Evolutionary conservation across 1,140 invertebrate genomes (phyloP).

Genomic region (Drosophila bifasciata): DNA sequence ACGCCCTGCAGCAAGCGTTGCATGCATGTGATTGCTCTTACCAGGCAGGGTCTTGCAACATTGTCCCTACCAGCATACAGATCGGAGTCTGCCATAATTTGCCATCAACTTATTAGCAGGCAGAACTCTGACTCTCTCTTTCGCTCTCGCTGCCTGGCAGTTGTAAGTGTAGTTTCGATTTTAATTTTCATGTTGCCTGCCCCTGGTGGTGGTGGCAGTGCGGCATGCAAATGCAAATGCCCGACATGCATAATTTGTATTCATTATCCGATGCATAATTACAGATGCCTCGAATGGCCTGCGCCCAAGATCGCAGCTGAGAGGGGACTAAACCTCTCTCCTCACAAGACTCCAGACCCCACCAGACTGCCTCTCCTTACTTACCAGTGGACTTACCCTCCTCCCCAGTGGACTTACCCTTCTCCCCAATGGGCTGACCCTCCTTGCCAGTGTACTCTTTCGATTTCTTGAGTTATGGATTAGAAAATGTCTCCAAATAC

Average conservation of each 20-base stretch:
- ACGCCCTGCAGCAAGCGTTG: conserved; percentile 74
- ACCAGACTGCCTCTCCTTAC: too few species aligned
- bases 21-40: conserved; percentile 75
- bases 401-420: too few species aligned
- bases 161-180: conserved; percentile 70
- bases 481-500: background rate
- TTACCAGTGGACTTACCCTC: too few species aligned
- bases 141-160: conserved; percentile 37
- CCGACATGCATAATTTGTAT: conserved; percentile 78
- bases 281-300: too few species aligned
- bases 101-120: conserved; percentile 68
- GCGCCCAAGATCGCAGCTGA: too few species aligned
- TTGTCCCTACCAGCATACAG: background rate
- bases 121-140: conserved; percentile 44
- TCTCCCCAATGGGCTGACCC: too few species aligned
- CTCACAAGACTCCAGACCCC: too few species aligned
- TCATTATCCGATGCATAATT: conserved; percentile 81
- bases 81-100: conserved; percentile 65
- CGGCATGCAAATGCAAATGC: conserved; percentile 47
- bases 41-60: conserved; percentile 1
- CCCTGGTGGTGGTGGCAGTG: conserved; percentile 23
- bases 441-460: too few species aligned
- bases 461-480: too few species aligned
- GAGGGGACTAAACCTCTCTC: too few species aligned
- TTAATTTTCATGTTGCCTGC: conserved; percentile 70